Base-by-base conservation (phyloP, 2,113 vertebrate species). In the Nymphicus hollandicus region DNA sequence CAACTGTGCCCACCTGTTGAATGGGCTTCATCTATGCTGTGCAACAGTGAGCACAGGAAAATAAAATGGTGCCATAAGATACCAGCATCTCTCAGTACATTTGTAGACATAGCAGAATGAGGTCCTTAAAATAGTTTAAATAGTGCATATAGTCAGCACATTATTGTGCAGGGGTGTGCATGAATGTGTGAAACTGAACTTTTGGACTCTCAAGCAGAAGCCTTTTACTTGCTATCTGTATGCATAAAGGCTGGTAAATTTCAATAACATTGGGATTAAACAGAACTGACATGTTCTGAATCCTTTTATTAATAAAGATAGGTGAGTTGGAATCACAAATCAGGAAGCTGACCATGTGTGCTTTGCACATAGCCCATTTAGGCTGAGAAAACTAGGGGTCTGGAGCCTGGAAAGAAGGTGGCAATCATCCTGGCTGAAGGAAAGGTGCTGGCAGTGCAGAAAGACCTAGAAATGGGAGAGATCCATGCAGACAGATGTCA, bases 401-500 rank as follows among this genome's bases (percentile, higher is more conserved):
- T 50, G 35, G 11, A 31, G 22, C 31, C 18, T 19, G 17, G 31
- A 43, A 33, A 58, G 24, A 44, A 53, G 5, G 10, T 11, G 61
- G 4, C 11, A 56, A 19, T 27, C 17, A 71, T 39, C 33, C 35
- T 39, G 79, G 31, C 24, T 44, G 65, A 4, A 65, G 58, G 6
- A n/a, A 46, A 78, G 65, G 12, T 2, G 6, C 58, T 44, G 33
- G 28, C 18, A 69, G 22, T 13, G 35, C 64, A 53, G 31, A 23
- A 47, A 66, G 29, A 79, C 16, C 41, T 16, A 28, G 33, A 22
- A 56, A 56, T 3, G 4, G 11, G 4, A 16, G 1, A 7, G 14
- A 17, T 7, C 12, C 4, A 0, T 7, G 11, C 2, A 78, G 16
- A 35, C 0, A 27, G 69, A 73, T 1, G 1, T 8, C 15, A 9